Conservation (phyloP, 2,797 vertebrate species). For the Mormyrus hasselquistii region DNA sequence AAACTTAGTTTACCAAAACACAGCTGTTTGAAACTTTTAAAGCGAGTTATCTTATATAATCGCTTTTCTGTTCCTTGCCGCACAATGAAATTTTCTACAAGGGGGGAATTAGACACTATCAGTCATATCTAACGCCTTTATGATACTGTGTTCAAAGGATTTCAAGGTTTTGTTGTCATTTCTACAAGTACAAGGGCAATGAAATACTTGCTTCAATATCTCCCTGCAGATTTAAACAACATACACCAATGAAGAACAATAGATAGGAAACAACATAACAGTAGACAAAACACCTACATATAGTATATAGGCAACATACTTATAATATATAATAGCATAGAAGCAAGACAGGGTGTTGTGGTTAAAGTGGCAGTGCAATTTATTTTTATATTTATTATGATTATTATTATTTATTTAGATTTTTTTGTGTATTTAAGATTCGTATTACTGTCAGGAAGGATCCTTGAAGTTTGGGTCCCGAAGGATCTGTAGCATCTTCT, state of each 20-base stretch:
- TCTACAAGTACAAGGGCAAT: neutral
- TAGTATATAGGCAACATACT: neutral
- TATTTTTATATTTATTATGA: neutral
- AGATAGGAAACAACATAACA: neutral
- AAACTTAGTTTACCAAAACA: constrained; percentile 7
- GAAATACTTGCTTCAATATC: neutral
- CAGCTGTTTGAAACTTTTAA: constrained; percentile 18
- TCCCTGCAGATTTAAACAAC: neutral
- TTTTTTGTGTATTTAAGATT: neutral
- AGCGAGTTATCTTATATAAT: neutral
- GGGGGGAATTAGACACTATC: constrained; percentile 1
- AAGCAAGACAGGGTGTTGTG: neutral
- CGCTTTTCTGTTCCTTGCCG: neutral
- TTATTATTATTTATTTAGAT: neutral
- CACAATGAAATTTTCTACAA: neutral
- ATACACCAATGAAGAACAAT: neutral
- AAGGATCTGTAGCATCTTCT: neutral
- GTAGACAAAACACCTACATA: neutral
- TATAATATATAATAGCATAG: neutral
- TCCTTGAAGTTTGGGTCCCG: neutral
- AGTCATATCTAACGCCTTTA: neutral
- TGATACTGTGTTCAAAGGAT: neutral
- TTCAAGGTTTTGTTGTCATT: neutral
- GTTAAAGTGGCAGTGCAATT: neutral
- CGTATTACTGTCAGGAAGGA: neutral